Percentiles rank a stretch among this genome's conserved stretches.
phyloP scores from a whole-genome alignment of 1,140 invertebrate species.

The Matsumurasca onukii region DNA sequence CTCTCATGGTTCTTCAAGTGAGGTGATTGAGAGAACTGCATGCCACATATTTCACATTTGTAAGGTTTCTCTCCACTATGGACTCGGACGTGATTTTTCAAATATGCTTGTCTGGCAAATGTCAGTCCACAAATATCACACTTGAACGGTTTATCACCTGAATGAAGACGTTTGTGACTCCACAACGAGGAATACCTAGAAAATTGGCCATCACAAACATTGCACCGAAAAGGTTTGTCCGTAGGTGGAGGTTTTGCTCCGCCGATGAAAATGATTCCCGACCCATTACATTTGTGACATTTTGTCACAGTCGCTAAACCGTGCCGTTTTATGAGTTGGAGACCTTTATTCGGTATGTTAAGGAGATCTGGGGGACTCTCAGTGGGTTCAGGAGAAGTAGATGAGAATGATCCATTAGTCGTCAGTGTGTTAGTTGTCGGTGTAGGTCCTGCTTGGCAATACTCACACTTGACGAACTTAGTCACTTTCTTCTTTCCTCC shows the following conservation, averaged over 20 bases:
- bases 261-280: constrained; percentile 80
- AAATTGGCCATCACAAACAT: constrained; percentile 70
- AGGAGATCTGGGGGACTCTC: constrained; percentile 22
- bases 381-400: constrained; percentile 16
- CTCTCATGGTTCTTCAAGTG: constrained; percentile 91
- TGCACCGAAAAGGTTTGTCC: constrained; percentile 83
- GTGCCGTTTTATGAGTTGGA: constrained; percentile 81
- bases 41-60: constrained; percentile 82
- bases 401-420: constrained; percentile 8
- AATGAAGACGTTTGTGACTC: constrained; percentile 82
- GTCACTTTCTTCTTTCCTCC: constrained; percentile 39
- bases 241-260: constrained; percentile 43
- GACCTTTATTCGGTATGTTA: constrained; percentile 51
- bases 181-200: constrained; percentile 73
- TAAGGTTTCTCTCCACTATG: constrained; percentile 81
- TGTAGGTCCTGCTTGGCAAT: constrained; percentile 34
- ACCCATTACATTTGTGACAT: constrained; percentile 84
- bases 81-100: constrained; percentile 89
- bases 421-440: not conserved
- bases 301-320: constrained; percentile 79
- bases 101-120: constrained; percentile 87
- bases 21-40: constrained; percentile 84
- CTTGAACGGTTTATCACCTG: constrained; percentile 87
- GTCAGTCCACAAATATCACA: constrained; percentile 91
- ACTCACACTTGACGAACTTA: constrained; percentile 45